phyloP scores from a whole-genome alignment of 2,888 invertebrate species.

The Trimorus sp. region DNA sequence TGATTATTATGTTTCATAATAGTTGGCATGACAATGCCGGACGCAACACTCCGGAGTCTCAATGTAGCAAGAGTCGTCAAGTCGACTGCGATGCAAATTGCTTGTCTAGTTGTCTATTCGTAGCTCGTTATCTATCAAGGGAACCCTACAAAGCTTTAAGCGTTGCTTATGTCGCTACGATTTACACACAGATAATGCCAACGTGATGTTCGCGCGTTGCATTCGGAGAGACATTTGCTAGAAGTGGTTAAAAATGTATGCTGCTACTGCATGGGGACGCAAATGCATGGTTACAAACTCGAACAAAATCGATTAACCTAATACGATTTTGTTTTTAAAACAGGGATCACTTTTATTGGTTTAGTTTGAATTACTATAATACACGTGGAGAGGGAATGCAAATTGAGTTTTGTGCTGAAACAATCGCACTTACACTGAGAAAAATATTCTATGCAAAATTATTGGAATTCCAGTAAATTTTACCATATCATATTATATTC shows the following conservation, averaged over 20 bases:
- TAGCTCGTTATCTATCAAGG: conserved; percentile 67
- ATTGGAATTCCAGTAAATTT: too few relatives aligned
- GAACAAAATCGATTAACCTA: too few relatives aligned
- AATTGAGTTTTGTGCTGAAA: too few relatives aligned
- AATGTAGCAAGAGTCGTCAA: conserved; percentile 63
- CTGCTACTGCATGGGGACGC: background rate
- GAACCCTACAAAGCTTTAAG: conserved; percentile 58
- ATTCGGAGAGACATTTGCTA: conserved; percentile 5
- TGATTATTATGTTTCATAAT: conserved; percentile 61
- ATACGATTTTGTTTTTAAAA: too few relatives aligned
- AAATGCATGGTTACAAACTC: too few relatives aligned
- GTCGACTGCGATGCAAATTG: conserved; percentile 69
- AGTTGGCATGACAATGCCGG: conserved; percentile 56
- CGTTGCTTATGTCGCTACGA: conserved; percentile 54
- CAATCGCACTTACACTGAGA: too few relatives aligned
- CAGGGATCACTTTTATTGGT: too few relatives aligned
- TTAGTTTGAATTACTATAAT: too few relatives aligned
- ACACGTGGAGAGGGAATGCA: too few relatives aligned
- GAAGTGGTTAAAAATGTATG: conserved; percentile 31
- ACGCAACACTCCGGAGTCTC: conserved; percentile 47
- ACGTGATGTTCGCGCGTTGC: conserved; percentile 25
- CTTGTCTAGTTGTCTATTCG: conserved; percentile 69
- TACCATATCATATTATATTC: too few relatives aligned
- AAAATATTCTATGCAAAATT: too few relatives aligned
- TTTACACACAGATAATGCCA: conserved; percentile 50